Conservation (phyloP, 2,113 vertebrate genomes). For the Channa maculata region DNA sequence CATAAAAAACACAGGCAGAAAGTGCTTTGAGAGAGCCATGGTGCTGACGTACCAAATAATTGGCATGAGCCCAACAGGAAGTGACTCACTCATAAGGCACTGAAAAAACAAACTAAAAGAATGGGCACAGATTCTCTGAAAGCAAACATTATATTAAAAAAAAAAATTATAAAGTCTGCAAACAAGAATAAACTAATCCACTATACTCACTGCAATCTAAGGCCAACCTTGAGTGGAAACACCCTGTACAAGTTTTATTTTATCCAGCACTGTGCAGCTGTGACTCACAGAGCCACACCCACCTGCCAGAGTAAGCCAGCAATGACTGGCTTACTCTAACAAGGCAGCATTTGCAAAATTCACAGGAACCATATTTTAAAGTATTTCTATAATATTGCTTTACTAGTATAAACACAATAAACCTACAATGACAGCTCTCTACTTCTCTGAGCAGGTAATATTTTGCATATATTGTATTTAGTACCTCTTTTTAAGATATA, state of each 20-base stretch:
- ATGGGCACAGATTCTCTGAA: neutral
- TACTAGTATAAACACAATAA: neutral
- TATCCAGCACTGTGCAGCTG: constrained; percentile 25
- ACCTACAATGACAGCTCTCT: neutral
- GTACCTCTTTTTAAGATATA: neutral
- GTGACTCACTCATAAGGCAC: constrained; percentile 65
- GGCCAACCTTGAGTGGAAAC: constrained; percentile 44
- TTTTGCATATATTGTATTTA: neutral
- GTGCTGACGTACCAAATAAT: constrained; percentile 30
- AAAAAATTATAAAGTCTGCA: neutral
- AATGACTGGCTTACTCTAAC: constrained; percentile 29
- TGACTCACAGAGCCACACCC: constrained; percentile 61
- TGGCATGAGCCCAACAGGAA: constrained; percentile 61
- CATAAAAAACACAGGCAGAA: constrained; percentile 18
- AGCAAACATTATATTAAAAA: constrained; percentile 29
- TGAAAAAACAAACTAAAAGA: constrained; percentile 53
- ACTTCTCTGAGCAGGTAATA: neutral
- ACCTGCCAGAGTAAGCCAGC: constrained; percentile 24
- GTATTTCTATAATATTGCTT: neutral
- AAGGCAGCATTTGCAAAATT: constrained; percentile 11
- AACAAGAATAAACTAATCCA: too few relatives aligned
- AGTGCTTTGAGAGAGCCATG: constrained; percentile 7
- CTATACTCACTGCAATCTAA: neutral
- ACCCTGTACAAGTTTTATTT: constrained; percentile 38
- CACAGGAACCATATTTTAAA: neutral